phyloP scores from a whole-genome alignment of 2,113 vertebrate genomes.

The Hippocampus zosterae region DNA sequence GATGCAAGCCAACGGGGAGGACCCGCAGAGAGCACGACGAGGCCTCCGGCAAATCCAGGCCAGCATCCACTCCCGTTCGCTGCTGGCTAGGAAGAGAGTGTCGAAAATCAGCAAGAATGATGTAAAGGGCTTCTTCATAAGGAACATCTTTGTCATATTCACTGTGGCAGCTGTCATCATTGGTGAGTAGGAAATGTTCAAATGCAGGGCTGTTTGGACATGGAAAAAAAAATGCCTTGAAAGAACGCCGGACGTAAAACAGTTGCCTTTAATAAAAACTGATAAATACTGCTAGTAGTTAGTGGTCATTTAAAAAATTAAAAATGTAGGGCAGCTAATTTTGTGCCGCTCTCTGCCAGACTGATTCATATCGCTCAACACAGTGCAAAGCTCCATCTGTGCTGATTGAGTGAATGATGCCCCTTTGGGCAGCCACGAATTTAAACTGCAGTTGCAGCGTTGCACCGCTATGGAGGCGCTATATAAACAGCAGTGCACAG shows the following conservation, averaged over 20 bases:
- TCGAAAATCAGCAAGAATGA: conserved; percentile 82
- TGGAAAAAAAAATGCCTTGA: neutral
- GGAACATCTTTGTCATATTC: conserved; percentile 92
- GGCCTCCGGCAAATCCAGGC: conserved; percentile 82
- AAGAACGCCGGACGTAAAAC: neutral
- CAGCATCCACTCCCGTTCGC: conserved; percentile 79
- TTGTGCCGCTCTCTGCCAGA: too few species aligned
- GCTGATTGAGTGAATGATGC: too few species aligned
- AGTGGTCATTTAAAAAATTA: too few species aligned
- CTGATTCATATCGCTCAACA: too few species aligned
- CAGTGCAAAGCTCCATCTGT: too few species aligned
- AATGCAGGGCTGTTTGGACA: neutral
- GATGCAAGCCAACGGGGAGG: conserved; percentile 85
- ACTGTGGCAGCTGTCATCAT: conserved; percentile 87
- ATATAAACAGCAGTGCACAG: too few species aligned
- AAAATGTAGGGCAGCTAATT: too few species aligned
- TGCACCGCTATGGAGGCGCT: too few species aligned
- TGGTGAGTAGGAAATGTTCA: conserved; percentile 74
- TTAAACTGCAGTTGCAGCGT: too few species aligned
- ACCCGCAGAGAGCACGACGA: conserved; percentile 65
- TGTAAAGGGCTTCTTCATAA: conserved; percentile 80
- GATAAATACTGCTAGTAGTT: too few species aligned
- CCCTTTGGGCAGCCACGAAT: too few species aligned
- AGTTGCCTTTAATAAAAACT: too few species aligned
- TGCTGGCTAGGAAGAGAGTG: conserved; percentile 81